Conservation (phyloP, 92 coral and sea anemone species). For the Montipora capitata region DNA sequence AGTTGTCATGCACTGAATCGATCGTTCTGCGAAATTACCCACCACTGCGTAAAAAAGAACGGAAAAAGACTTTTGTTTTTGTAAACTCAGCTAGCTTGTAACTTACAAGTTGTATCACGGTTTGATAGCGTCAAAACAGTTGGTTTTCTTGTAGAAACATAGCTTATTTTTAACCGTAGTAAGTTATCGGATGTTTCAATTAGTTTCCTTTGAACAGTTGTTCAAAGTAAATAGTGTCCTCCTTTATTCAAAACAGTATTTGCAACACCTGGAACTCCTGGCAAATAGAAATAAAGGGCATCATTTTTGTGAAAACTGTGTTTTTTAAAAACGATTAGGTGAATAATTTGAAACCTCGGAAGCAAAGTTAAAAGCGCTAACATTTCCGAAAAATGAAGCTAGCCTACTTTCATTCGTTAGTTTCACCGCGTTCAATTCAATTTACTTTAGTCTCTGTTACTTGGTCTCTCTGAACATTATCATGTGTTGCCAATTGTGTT, state of each 20-base stretch:
- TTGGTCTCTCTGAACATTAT: constrained; percentile 6
- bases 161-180: not conserved
- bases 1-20: too few species aligned
- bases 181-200: not conserved
- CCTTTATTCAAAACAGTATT: not conserved
- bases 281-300: not conserved
- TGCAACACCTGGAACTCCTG: not conserved
- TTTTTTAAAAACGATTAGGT: not conserved
- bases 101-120: too few species aligned
- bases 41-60: too few species aligned
- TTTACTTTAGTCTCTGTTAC: not conserved
- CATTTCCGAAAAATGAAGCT: not conserved
- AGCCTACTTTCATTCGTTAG: not conserved
- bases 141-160: not conserved
- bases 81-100: too few species aligned
- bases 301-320: not conserved
- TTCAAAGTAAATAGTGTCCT: not conserved
- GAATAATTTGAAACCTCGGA: not conserved
- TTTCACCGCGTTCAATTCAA: not conserved
- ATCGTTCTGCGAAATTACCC: too few species aligned
- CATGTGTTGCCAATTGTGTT: not conserved
- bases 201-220: not conserved
- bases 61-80: too few species aligned
- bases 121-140: not conserved
- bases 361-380: not conserved